Conservation (phyloP, 2,113 vertebrate species). For the Oxyruncus cristatus region DNA sequence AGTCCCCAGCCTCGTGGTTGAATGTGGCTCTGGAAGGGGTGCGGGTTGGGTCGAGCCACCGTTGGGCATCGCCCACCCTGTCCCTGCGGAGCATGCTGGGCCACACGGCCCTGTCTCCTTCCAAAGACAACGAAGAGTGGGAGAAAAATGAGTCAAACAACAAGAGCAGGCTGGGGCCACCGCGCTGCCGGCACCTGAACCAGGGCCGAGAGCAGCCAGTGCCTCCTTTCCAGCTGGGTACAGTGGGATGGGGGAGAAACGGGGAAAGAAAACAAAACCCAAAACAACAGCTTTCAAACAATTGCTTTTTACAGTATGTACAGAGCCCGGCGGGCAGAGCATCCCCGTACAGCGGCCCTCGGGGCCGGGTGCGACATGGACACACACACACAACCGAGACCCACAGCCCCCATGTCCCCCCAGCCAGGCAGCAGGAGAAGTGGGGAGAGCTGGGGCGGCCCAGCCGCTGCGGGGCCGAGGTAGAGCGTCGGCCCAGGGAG, state of each 20-base stretch:
- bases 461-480: background rate
- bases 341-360: constrained; percentile 55
- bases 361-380: constrained; percentile 49
- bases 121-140: background rate
- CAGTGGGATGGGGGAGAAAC: background rate
- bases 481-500: background rate
- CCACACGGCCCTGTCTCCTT: rapidly evolving
- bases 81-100: rapidly evolving
- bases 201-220: rapidly evolving
- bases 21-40: rapidly evolving
- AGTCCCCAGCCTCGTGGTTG: background rate
- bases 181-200: rapidly evolving
- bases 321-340: constrained; percentile 75
- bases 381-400: constrained; percentile 14
- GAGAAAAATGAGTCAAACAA: background rate
- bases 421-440: background rate
- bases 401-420: background rate
- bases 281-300: constrained; percentile 84
- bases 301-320: constrained; percentile 96
- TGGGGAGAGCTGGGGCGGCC: background rate
- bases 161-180: background rate
- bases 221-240: constrained; percentile 24
- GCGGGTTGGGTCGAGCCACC: rapidly evolving
- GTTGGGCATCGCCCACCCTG: background rate
- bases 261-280: constrained; percentile 67